phyloP scores from a whole-genome alignment of 1,140 invertebrate species.

The Anadara kagoshimensis region DNA sequence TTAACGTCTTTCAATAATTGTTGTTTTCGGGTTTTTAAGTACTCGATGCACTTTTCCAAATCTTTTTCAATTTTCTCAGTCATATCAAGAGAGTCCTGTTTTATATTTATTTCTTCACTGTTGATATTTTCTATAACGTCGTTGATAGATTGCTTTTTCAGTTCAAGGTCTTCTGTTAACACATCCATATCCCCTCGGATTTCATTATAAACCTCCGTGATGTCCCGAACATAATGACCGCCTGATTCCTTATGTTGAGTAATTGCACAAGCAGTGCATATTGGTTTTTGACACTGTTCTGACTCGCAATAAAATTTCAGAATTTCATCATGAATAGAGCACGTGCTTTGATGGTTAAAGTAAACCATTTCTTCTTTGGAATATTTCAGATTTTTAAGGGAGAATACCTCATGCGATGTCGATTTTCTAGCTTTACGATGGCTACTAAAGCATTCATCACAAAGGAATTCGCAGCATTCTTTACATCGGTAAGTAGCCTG shows the following conservation, averaged over 20 bases:
- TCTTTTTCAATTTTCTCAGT: slow-evolving; percentile 35
- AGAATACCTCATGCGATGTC: slow-evolving; percentile 8
- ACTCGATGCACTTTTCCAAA: slow-evolving; percentile 20
- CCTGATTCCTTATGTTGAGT: slow-evolving; percentile 4
- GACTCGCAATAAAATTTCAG: slow-evolving; percentile 9
- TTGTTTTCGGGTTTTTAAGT: slow-evolving; percentile 23
- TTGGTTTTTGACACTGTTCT: slow-evolving; percentile 12
- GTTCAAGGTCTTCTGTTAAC: slow-evolving; percentile 23
- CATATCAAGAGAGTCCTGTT: slow-evolving; percentile 20
- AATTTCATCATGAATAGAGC: slow-evolving; percentile 12
- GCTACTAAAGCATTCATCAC: slow-evolving; percentile 27
- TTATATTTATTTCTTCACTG: slow-evolving; percentile 25
- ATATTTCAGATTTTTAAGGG: slow-evolving; percentile 20
- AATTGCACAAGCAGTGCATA: slow-evolving; percentile 26
- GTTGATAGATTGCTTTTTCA: slow-evolving; percentile 18
- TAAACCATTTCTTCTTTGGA: slow-evolving; percentile 20
- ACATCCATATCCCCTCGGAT: slow-evolving; percentile 12
- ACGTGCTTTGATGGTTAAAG: slow-evolving; percentile 7
- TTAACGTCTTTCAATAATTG: slow-evolving; percentile 23
- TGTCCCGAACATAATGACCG: slow-evolving; percentile 14
- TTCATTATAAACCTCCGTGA: slow-evolving; percentile 24
- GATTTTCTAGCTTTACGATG: slow-evolving; percentile 26
- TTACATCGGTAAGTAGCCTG: slow-evolving; percentile 23
- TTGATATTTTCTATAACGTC: slow-evolving; percentile 25
- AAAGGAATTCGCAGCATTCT: slow-evolving; percentile 25